Base-by-base conservation (phyloP, 1,140 invertebrate species). In the Leptinotarsa defecta region DNA sequence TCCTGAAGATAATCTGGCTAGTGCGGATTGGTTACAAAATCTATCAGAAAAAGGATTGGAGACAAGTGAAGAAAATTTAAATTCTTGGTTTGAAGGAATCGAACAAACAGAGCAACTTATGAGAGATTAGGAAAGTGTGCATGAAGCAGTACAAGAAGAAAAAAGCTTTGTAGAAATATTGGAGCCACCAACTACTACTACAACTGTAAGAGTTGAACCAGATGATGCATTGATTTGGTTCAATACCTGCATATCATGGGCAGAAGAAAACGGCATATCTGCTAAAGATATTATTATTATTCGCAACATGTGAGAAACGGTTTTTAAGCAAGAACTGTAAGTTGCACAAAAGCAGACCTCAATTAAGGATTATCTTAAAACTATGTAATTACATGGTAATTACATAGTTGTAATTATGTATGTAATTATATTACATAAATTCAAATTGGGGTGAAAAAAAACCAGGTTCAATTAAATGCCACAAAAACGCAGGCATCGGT, bases 211-310 rank as follows among this genome's bases (percentile, higher is more conserved):
- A 81, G 80, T 81, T 75, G 82, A 80, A 80, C 81, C 79, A 79
- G 62, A 80, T 79, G 77, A 77, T n/a, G 20, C 1, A 27, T 62
- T n/a, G 8, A 8, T 62, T 82, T 82, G 78, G 79, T 81, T 80
- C 79, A 81, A 77, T 78, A 81, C 71, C 69, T 82, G 80, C 78
- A 79, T 82, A 80, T 79, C 75, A 80, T 82, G 79, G 79, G 75
- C 78, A 77, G 80, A 81, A 82, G 79, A 82, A 83, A 82, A 83
- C 77, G 77, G 76, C 76, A 75, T 82, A 76, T 82, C 78, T 83
- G 80, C 76, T 61, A 79, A 80, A 77, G 80, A 82, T 82, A 79
- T 65, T 79, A 81, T 65, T 79, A 81, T 81, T 83, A 78, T 81
- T 82, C 61, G 61, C 27, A 82, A 81, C 78, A 80, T 81, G 79